These are phyloP conservation scores for Triplophysa siluroides DNA, from an alignment of 2,113 vertebrate species.

Conservation along the genomic window DNA sequence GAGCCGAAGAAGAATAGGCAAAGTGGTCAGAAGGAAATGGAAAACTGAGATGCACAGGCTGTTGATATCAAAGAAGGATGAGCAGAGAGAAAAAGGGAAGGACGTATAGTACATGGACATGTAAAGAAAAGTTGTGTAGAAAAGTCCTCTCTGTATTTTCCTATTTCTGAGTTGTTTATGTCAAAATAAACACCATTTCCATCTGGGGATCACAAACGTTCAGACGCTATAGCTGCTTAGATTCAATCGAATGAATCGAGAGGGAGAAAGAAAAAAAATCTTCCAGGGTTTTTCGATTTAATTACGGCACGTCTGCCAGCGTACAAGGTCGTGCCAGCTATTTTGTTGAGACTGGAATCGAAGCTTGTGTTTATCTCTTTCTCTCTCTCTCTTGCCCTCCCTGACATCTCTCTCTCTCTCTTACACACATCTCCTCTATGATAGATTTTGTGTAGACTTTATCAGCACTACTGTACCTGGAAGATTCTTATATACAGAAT, in stretches of 20 bases:
- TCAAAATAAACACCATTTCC: conserved; percentile 59
- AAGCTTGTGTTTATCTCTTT: conserved; percentile 58
- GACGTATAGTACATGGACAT: neutral
- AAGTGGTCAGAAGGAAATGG: conserved; percentile 28
- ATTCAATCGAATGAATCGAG: conserved; percentile 44
- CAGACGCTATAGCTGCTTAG: conserved; percentile 52
- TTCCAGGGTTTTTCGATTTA: conserved; percentile 33
- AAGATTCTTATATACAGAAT: conserved; percentile 21
- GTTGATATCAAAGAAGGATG: conserved; percentile 1
- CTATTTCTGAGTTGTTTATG: conserved; percentile 58
- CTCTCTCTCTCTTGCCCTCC: neutral
- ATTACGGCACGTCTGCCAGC: conserved; percentile 57
- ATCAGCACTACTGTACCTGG: conserved; percentile 18
- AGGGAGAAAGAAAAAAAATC: conserved; percentile 42
- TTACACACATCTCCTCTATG: neutral
- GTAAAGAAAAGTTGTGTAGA: neutral
- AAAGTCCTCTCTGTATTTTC: conserved; percentile 17
- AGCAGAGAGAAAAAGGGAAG: neutral
- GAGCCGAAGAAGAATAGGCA: conserved; percentile 21
- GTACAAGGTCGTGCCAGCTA: conserved; percentile 55
- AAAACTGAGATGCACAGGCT: conserved; percentile 3
- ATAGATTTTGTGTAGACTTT: conserved; percentile 12
- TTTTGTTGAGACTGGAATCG: conserved; percentile 67
- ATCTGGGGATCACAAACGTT: conserved; percentile 55
- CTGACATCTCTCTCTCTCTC: conserved; percentile 10